Evolutionary conservation across 2,888 invertebrate genomes (phyloP).

Genomic region (Xestia sexstrigata): DNA sequence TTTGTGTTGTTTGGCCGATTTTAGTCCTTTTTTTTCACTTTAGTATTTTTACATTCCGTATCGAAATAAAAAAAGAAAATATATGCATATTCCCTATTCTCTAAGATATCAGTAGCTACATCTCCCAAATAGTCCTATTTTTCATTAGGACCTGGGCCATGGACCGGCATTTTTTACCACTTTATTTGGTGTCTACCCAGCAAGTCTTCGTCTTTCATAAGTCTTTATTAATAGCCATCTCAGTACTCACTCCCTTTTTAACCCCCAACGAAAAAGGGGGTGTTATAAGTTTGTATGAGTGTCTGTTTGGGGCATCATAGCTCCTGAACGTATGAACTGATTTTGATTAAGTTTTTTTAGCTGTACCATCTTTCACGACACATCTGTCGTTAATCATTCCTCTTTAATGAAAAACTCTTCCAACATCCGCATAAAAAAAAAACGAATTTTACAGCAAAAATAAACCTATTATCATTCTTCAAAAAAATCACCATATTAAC

Average conservation of each 20-base stretch:
- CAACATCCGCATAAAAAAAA: neutral
- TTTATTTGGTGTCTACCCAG: neutral
- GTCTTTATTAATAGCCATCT: neutral
- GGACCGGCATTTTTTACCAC: neutral
- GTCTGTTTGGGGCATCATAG: no score
- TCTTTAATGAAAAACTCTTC: neutral
- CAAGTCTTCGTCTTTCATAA: neutral
- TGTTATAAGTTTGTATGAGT: no score
- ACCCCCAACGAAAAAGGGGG: no score
- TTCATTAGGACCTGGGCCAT: neutral
- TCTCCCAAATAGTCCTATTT: neutral
- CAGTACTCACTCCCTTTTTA: neutral
- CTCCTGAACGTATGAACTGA: neutral
- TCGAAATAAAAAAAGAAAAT: no score
- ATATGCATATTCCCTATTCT: no score
- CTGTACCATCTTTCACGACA: neutral
- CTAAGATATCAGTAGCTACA: neutral
- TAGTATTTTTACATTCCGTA: no score
- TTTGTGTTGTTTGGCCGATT: no score
- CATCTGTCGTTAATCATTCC: neutral
- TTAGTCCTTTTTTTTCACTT: no score
- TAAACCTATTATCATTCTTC: neutral
- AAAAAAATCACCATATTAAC: neutral
- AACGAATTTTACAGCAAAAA: neutral
- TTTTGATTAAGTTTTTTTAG: neutral